Evolutionary conservation across 2,113 vertebrate species (phyloP), one percentile per base, ranked within the genome.

Genomic region (Rallus limicola): DNA sequence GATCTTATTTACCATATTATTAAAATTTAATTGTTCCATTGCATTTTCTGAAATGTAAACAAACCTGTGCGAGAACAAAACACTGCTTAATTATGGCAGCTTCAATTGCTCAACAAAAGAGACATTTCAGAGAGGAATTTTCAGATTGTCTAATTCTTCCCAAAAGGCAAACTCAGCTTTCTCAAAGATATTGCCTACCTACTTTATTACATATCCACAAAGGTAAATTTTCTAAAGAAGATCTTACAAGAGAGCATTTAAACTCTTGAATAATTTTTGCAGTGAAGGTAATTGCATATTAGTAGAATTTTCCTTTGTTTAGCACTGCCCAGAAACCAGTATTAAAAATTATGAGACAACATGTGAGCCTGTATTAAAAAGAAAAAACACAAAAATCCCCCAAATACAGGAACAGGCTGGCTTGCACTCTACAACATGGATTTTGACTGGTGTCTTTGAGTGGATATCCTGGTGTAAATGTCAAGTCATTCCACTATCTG

Each of bases 21-120:
- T 97, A 98, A 98, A 97, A 96, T 98, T 98, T 98, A 97, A 98
- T 97, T 97, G 93, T 97, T 91, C 78, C 74, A 81, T 94, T 90
- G 92, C 95, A 93, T 96, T 97, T 95, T 96, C 95, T 97, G n/a
- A 77, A 96, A 95, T 94, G 92, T 96, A 97, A 97, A 96, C 48
- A 88, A 96, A 96, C 79, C 93, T 86, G 94, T 79, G 62, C 5
- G 11, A 83, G 86, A 96, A 94, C 91, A 97, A 97, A 93, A 86
- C 38, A 70, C 23, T 76, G 52, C 60, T 96, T 93, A 93, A 95
- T 78, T 52, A 85, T 34, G 56, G 62, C 25, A 91, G 69, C 80
- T 96, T 96, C 95, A 76, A 82, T 52, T 88, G 81, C 53, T 95
- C 78, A 92, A 91, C 92, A 88, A 83, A 94, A 95, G 91, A 95